A percentile compares a stretch with the other conserved stretches of the same genome.
Evolutionary conservation across 2,888 invertebrate species (phyloP).

Genomic region (Acrocyrtus sp.): DNA sequence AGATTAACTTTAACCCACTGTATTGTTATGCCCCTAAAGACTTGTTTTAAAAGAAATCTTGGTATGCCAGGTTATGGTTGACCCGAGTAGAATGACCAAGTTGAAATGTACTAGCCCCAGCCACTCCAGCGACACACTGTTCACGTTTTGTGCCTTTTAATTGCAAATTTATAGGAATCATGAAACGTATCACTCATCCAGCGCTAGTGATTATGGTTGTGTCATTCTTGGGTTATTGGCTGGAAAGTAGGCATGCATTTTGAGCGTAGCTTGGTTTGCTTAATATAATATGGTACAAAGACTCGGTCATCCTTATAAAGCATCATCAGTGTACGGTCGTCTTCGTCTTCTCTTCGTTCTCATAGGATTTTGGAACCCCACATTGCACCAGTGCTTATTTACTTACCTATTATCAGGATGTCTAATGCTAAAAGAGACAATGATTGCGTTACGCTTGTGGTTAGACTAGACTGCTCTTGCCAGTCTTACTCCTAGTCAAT

Average conservation of each 20-base stretch:
- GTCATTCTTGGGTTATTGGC: conserved; percentile 23
- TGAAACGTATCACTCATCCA: conserved; percentile 23
- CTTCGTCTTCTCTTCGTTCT: too few relatives aligned
- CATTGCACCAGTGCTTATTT: too few relatives aligned
- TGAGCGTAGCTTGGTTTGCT: too few relatives aligned
- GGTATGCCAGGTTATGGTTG: too few relatives aligned
- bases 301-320: too few relatives aligned
- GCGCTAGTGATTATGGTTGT: conserved; percentile 8
- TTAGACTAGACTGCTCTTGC: too few relatives aligned
- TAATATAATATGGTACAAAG: conserved; percentile 46
- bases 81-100: too few relatives aligned
- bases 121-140: conserved; percentile 34
- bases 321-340: too few relatives aligned
- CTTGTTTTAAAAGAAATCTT: too few relatives aligned
- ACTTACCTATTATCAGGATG: too few relatives aligned
- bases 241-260: conserved; percentile 38
- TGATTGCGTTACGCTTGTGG: too few relatives aligned
- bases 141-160: conserved; percentile 13
- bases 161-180: conserved; percentile 47
- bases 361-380: conserved; percentile 25
- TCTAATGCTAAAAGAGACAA: too few relatives aligned
- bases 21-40: not conserved
- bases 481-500: not conserved
- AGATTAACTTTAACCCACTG: not conserved
- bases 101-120: conserved; percentile 15